A percentile compares a stretch with the other conserved stretches of the same genome.
Evolutionary conservation across 2,888 invertebrate species (phyloP).

Genomic region (Epirrhoe tristata): DNA sequence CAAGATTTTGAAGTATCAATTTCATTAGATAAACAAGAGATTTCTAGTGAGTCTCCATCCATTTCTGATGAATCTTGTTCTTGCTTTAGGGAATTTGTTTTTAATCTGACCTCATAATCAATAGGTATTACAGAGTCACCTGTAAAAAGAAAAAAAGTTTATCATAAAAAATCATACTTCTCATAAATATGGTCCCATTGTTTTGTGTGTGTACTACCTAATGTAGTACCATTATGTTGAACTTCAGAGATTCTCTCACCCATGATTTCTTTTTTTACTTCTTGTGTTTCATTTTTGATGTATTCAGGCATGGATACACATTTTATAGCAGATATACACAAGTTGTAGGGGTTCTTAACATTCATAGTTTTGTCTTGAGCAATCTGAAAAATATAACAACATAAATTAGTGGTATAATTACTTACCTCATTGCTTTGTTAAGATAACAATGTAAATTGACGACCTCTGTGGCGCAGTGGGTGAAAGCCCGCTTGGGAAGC

Average conservation of each 20-base stretch:
- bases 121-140: conserved; percentile 9
- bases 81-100: conserved; percentile 18
- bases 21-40: conserved; percentile 2
- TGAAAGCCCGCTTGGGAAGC: no score
- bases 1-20: not conserved
- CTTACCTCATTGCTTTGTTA: not conserved
- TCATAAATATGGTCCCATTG: not conserved
- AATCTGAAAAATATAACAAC: conserved; percentile 8
- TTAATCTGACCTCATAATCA: conserved; percentile 5
- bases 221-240: conserved; percentile 13
- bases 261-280: conserved; percentile 23
- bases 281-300: conserved; percentile 22
- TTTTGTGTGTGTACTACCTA: not conserved
- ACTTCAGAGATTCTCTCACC: conserved; percentile 2
- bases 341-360: not conserved
- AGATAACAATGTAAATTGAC: no score
- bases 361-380: conserved; percentile 6
- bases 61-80: conserved; percentile 19
- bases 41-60: conserved; percentile 4
- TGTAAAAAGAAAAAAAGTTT: conserved; percentile 10
- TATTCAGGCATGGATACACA: conserved; percentile 16
- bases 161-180: not conserved
- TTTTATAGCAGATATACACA: conserved; percentile 17
- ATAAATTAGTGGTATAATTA: not conserved
- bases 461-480: no score